Evolutionary conservation across 2,113 vertebrate species (phyloP).

Genomic region (Leptocoma aspasia): DNA sequence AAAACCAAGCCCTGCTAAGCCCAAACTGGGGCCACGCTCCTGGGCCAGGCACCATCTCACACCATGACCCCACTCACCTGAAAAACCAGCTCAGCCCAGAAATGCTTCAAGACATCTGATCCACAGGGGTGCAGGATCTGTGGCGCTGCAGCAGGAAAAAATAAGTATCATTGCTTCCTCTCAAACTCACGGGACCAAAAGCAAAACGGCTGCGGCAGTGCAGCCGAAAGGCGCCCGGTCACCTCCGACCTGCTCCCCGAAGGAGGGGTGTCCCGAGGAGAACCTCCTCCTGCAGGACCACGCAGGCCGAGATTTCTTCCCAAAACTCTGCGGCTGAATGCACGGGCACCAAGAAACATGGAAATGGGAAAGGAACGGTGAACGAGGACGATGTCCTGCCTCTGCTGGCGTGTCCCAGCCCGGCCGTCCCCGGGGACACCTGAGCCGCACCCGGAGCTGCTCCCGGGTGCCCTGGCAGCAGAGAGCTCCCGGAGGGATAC

Average conservation of each 20-base stretch:
- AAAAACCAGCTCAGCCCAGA: slow-evolving; percentile 20
- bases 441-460: not conserved
- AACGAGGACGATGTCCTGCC: not conserved
- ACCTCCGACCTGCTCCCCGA: not conserved
- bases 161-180: not conserved
- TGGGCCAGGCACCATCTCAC: not conserved
- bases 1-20: not conserved
- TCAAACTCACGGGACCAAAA: not conserved
- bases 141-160: slow-evolving; percentile 34
- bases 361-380: rapidly evolving
- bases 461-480: not conserved
- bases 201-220: not conserved
- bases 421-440: not conserved
- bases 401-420: not conserved
- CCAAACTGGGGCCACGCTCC: rapidly evolving
- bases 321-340: not conserved
- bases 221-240: rapidly evolving
- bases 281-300: not conserved
- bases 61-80: slow-evolving; percentile 18
- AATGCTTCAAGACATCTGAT: slow-evolving; percentile 31
- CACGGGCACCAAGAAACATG: rapidly evolving
- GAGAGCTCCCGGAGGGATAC: not conserved
- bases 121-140: not conserved
- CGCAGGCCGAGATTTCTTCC: not conserved
- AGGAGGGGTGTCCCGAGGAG: not conserved